A percentile compares a stretch with the other conserved stretches of the same genome.
Evolutionary conservation across 2,888 invertebrate species (phyloP).

Genomic region (Danaus chrysippus): DNA sequence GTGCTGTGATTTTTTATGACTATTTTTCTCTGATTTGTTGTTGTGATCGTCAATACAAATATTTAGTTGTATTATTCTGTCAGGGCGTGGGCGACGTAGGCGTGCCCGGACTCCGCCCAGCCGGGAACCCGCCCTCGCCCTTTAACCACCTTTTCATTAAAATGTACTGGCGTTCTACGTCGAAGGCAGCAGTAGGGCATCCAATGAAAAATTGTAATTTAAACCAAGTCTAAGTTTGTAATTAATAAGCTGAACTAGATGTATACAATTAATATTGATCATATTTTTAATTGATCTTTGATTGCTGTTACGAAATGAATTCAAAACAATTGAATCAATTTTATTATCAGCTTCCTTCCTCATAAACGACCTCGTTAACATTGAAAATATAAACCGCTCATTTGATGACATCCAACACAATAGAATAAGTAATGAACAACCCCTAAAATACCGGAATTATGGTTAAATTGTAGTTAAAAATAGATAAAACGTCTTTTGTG

Average conservation of each 20-base stretch:
- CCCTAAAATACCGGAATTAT: too few species aligned
- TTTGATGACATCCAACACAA: too few species aligned
- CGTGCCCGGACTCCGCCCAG: slow-evolving; percentile 73
- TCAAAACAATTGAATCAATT: too few species aligned
- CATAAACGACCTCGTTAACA: too few species aligned
- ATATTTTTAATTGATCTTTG: neutral
- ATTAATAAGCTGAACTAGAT: neutral
- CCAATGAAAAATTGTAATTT: slow-evolving; percentile 34
- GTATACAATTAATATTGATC: neutral
- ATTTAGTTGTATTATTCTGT: slow-evolving; percentile 56
- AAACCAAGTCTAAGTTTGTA: slow-evolving; percentile 19
- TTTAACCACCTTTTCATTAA: slow-evolving; percentile 67
- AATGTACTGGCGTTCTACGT: slow-evolving; percentile 57
- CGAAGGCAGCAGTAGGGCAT: slow-evolving; percentile 37
- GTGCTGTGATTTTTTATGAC: neutral
- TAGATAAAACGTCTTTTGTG: neutral
- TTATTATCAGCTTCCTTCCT: too few species aligned
- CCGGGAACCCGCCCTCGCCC: slow-evolving; percentile 69
- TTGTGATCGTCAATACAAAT: slow-evolving; percentile 48
- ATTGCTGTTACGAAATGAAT: too few species aligned
- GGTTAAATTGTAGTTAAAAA: neutral
- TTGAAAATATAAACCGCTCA: too few species aligned
- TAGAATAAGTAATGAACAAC: too few species aligned
- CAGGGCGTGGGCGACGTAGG: slow-evolving; percentile 69
- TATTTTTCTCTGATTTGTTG: slow-evolving; percentile 20